Base-by-base conservation (phyloP, 2,113 vertebrate species). In the Nothobranchius kuhntae region DNA sequence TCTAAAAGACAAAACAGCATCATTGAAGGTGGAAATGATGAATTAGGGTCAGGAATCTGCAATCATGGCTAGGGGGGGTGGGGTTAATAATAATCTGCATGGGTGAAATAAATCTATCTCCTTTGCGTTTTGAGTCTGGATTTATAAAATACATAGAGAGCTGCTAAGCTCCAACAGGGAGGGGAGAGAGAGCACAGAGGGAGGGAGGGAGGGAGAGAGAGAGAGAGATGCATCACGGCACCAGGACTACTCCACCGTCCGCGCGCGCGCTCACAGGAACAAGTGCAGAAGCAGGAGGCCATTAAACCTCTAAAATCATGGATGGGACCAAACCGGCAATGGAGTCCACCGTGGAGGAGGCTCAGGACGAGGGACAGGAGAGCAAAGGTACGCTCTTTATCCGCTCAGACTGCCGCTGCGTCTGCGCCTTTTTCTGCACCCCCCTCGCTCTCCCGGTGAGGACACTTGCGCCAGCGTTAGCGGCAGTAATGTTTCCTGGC, bases 251-350 rank as follows among this genome's bases (percentile, higher is more conserved):
- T 82, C 81, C 81, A 86, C 67, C 78, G 78, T 81, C 81, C 71
- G 83, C 85, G 30, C 30, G 30, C 30, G 71, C 26, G 75, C 80
- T 71, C 61, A 62, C 21, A 83, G 78, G 68, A 61, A 53, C 71
- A 55, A 86, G 86, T 73, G 68, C 83, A 60, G 66, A 89, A 90
- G 91, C 89, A 91, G 88, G 91, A 93, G 93, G 93, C 92, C 92
- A 88, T 92, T 92, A 45, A 89, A 82, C 56, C 53, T 51, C 64
- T 80, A 82, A 54, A 75, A 84, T 87, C 81, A 96, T 98, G 95
- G 94, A 98, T 94, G 95, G 96, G 91, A 96, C 96, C 92, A 98
- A 99, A 94, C 95, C 95, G 93, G 93, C 92, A 92, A 95, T 97
- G 96, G 96, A 98, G 94, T 94, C 96, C 92, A 95, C 93, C 91